Evolutionary conservation across 2,797 vertebrate species (phyloP), one percentile per base, ranked within the genome.

Genomic region (Florisuga fusca): DNA sequence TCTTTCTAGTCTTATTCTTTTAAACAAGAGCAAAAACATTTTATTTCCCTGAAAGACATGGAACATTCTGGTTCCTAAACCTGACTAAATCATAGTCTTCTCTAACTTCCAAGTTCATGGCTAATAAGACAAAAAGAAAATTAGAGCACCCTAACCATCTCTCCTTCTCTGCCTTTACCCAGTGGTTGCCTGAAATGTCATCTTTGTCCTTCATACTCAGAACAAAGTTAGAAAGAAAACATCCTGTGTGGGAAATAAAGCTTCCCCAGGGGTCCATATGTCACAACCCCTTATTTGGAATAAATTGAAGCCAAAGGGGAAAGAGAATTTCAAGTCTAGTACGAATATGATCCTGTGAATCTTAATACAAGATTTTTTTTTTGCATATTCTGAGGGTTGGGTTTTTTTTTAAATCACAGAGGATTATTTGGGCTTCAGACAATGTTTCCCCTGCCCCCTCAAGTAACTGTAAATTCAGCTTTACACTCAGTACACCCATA

Each of bases 101-200:
- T 83, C n/a, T 53, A 77, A 79, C 10, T 75, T 77, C 21, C 34
- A 82, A 73, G 80, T 77, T 85, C 78, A 50, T 31, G 15, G 57
- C 27, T 82, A 92, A 46, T 26, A 80, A 16, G 34, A 89, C 87
- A 90, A 95, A 95, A 94, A 87, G 63, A 87, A 93, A 95, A 90
- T 29, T 5, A 67, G 64, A 84, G 67, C 45, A 92, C 71, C 36
- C 76, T 38, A 71, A 66, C 62, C 64, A 31, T 33, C 57, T 92
- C 59, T 46, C 17, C 53, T 94, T 63, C 57, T 94, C 91, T 96
- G 74, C 84, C 87, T 85, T 95, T 84, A 71, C 66, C 50, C 33
- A 83, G 19, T 68, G 36, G 74, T 91, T 87, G 51, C 80, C 69
- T 83, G 79, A 91, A 97, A 90, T 51, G 76, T 84, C 33, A 19